phyloP scores from a whole-genome alignment of 2,888 invertebrate species.

The Geotrupes spiniger region DNA sequence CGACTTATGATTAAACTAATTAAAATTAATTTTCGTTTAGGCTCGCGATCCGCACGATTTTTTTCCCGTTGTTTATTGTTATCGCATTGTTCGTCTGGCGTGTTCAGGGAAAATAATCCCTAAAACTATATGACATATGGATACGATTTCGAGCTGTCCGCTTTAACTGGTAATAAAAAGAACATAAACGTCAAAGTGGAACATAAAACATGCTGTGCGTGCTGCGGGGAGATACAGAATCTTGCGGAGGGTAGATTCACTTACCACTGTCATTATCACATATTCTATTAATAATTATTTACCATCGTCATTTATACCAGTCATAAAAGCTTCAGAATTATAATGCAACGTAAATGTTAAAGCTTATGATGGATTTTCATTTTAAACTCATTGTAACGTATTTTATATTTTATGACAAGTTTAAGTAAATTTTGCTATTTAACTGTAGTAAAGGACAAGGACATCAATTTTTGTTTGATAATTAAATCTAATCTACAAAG shows the following conservation, averaged over 20 bases:
- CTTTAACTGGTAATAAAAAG: conserved; percentile 49
- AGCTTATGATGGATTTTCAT: too few relatives aligned
- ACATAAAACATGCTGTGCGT: conserved; percentile 47
- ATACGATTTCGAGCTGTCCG: conserved; percentile 32
- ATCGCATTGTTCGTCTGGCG: background rate
- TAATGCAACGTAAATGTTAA: too few relatives aligned
- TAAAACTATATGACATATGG: background rate
- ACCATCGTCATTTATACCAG: background rate
- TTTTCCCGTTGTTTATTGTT: background rate
- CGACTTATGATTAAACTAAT: conserved; percentile 2
- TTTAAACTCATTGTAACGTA: too few relatives aligned
- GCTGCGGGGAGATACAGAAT: conserved; percentile 45
- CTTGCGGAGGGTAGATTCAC: conserved; percentile 22
- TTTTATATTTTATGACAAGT: too few relatives aligned
- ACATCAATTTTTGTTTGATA: too few relatives aligned
- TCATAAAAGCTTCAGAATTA: too few relatives aligned
- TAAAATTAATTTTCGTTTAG: background rate
- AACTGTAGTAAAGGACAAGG: too few relatives aligned
- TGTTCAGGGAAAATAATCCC: conserved; percentile 5
- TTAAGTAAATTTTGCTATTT: too few relatives aligned
- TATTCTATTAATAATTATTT: conserved; percentile 1
- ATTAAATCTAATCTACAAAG: too few relatives aligned
- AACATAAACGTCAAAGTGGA: conserved; percentile 45
- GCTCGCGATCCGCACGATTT: too few relatives aligned
- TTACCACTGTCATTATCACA: background rate